Base-by-base conservation (phyloP, 92 coral and sea anemone genomes). In the Isaurus tuberculatus region DNA sequence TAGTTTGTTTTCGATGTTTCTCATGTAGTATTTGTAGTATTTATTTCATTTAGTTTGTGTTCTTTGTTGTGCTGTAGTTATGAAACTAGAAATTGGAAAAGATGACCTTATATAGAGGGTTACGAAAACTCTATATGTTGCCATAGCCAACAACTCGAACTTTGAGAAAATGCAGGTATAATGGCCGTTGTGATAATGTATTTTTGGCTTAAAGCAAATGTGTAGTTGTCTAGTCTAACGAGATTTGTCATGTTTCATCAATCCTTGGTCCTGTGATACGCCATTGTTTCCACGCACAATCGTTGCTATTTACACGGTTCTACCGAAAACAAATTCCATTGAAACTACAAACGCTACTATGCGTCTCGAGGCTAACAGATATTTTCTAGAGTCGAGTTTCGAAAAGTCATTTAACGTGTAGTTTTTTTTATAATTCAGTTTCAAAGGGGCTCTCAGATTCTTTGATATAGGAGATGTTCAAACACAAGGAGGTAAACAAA, bases 211-310 rank as follows among this genome's bases (percentile, higher is more conserved):
- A 73, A 71, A 64, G 36, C 27, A 81, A 84, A 88, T 81, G 83
- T 88, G 4, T 42, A 57, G 69, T 32, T 88, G 86, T 55, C 82
- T 77, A 85, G 69, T 75, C 73, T 91, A 93, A 93, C 91, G 81
- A 89, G 98, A 93, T 93, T 93, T 93, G 98, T 93, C 94, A 93
- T 64, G 79, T 86, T 78, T 77, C 75, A 91, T 93, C 94, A 93
- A 73, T 65, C 13, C 49, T 14, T 48, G 65, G 30, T 83, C 36
- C 36, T 13, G 70, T 65, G 75, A 65, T 37, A n/a, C 65, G 48
- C 69, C 34, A 46, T 14, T 43, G 70, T 34, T 53, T 17, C 61
- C 20, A 46, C 46, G 68, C 57, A 37, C 70, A 63, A 27, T 22
- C 25, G 48, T 33, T 33, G 61, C 34, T 55, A 31, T 49, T 55